A percentile compares a stretch with the other conserved stretches of the same genome.
phyloP scores from a whole-genome alignment of 92 coral and sea anemone species.

The Porites lobata region DNA sequence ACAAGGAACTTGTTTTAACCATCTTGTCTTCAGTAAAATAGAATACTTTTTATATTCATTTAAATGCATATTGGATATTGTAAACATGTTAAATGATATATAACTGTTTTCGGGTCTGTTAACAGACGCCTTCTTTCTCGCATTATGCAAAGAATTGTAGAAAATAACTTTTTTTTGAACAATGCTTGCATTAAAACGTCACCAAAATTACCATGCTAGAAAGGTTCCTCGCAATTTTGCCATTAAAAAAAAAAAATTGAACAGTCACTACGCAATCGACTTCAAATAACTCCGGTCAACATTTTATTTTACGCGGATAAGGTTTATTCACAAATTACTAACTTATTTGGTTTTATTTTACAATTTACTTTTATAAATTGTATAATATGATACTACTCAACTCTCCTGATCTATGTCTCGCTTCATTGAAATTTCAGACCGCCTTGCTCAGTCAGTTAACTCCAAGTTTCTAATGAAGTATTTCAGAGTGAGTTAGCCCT shows the following conservation, averaged over 20 bases:
- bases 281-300: too few species aligned
- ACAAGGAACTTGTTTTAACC: background rate
- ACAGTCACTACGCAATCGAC: too few species aligned
- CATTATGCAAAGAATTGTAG: background rate
- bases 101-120: background rate
- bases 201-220: too few species aligned
- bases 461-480: background rate
- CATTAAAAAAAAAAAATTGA: too few species aligned
- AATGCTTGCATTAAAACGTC: too few species aligned
- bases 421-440: background rate
- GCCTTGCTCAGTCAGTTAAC: background rate
- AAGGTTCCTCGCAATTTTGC: too few species aligned
- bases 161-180: too few species aligned
- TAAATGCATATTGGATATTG: slow-evolving; percentile 17
- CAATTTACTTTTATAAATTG: background rate
- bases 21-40: background rate
- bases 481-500: background rate
- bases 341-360: background rate
- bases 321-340: background rate
- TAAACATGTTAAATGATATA: slow-evolving; percentile 52
- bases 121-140: background rate
- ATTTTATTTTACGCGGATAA: background rate
- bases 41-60: slow-evolving; percentile 3
- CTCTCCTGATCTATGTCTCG: background rate
- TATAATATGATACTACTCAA: background rate